Base-by-base conservation (phyloP, 2,888 invertebrate species). In the Eumacrocentrus americanus region DNA sequence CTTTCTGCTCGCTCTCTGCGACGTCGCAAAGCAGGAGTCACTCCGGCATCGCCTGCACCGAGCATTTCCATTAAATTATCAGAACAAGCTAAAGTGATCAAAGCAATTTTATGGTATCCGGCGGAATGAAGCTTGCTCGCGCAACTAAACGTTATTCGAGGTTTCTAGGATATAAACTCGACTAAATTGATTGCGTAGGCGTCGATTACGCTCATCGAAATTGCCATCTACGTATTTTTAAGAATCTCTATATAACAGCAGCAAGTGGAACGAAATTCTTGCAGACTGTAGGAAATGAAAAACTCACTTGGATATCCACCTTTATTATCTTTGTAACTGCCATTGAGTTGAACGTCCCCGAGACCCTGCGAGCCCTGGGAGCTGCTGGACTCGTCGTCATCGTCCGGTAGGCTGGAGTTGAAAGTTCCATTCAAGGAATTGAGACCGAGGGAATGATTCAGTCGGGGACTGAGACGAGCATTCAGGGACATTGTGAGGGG, bases 1-100 rank as follows among this genome's bases (percentile, higher is more conserved):
- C 94, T 85, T 70, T 93, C 92, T 46, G 89, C 92, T 65, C 94
- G 86, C 75, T 94, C 93, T 63, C 93, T 85, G 62, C 94, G 85
- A 70, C 92, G 86, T 71, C 91, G 85, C 64, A 94, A 83, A 54
- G 91, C 92, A 44, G 94, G 90, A 23, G 90, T 93, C 23, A 94
- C 88, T 70, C 92, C 94, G 73, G 89, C 90, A 72, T 87, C 87
- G 70, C 76, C 79, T 80, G 69, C 55, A 75, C 73, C 6, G 35
- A 56, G 14, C 6, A 14, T 25, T 6, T 14, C 2, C 2, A n/a
- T 16, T 34, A 34, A 2, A 16, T 25, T 47, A 25, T 23, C 3
- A 3, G 11, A 2, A 20, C 2, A 3, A 6, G 3, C 9, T 14
- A 40, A 40, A 16, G n/a, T 35, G 0, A 0, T 40, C 18, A 40